Base-by-base conservation (phyloP, 2,113 vertebrate species). In the Ctenomys sociabilis region DNA sequence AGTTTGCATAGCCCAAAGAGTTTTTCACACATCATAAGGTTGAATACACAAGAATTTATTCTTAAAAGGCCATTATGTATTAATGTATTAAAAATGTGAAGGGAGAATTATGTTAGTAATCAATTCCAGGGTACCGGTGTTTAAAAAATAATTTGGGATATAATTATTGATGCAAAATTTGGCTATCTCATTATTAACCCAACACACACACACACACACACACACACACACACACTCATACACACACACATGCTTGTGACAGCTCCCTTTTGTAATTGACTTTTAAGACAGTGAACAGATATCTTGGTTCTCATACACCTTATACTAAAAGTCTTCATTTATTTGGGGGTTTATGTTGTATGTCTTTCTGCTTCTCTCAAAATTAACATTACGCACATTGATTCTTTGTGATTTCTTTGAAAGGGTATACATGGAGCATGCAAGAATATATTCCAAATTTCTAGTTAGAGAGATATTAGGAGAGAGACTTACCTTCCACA, bases 161-260 rank as follows among this genome's bases (percentile, higher is more conserved):
- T 45, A 30, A 49, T 4, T 88, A 37, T 52, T 93, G 43, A 61
- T 88, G 28, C 64, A 91, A 57, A 21, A 85, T 97, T 88, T 80
- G 40, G 49, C 24, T 57, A 5, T 72, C 21, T 94, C 19, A 84
- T 64, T 26, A 14, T 5, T 63, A 54, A 78, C 3, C 54, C 1
- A 66, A 90, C 4, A 64, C 7, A 91, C 26, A 59, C 24, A 57
- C 17, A 26, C 26, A 43, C 1, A 52, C 49, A 63, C 59, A 59
- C 9, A 22, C 35, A 88, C 45, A 17, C 8, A 32, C 11, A 49
- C 16, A 21, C 30, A 59, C n/a, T 59, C 14, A 16, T 1, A 0
- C 13, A 61, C 21, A 37, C 1, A 61, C 40, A 45, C 49, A 59
- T 4, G 17, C 35, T 84, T 19, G 54, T 57, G 17, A 57, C 54